Conservation (phyloP, 1,140 invertebrate species). For the Bombus huntii region DNA sequence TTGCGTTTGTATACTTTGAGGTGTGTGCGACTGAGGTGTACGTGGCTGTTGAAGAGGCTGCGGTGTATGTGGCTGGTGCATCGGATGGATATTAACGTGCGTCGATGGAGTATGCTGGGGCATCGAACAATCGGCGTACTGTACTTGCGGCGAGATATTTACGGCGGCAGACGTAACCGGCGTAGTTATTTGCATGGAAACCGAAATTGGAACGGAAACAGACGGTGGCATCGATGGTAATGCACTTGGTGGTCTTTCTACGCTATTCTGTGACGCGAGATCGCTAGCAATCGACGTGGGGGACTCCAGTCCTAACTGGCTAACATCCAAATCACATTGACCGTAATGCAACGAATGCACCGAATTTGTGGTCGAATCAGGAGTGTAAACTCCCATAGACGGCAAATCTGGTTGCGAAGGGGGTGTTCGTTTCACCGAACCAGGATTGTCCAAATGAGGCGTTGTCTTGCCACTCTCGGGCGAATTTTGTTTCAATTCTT, state of each 20-base stretch:
- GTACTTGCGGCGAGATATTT: slow-evolving; percentile 75
- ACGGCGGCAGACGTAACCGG: slow-evolving; percentile 72
- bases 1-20: slow-evolving; percentile 77
- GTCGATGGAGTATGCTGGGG: slow-evolving; percentile 73
- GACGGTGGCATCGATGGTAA: slow-evolving; percentile 76
- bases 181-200: slow-evolving; percentile 76
- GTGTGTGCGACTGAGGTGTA: slow-evolving; percentile 77
- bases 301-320: slow-evolving; percentile 92
- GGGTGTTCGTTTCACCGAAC: slow-evolving; percentile 83
- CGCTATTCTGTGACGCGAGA: slow-evolving; percentile 89
- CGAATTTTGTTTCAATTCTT: slow-evolving; percentile 78
- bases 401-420: slow-evolving; percentile 86
- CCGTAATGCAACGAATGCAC: slow-evolving; percentile 92
- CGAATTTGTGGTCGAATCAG: slow-evolving; percentile 92
- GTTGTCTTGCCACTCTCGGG: slow-evolving; percentile 84
- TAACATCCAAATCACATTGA: slow-evolving; percentile 91
- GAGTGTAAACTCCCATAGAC: slow-evolving; percentile 92
- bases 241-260: slow-evolving; percentile 84
- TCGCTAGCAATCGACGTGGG: slow-evolving; percentile 94
- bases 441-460: slow-evolving; percentile 83
- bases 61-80: slow-evolving; percentile 77
- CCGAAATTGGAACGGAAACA: slow-evolving; percentile 70
- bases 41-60: slow-evolving; percentile 78
- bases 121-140: slow-evolving; percentile 77
- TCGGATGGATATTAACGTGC: slow-evolving; percentile 76